phyloP scores from a whole-genome alignment of 2,113 vertebrate species.

The Mesitornis unicolor region DNA sequence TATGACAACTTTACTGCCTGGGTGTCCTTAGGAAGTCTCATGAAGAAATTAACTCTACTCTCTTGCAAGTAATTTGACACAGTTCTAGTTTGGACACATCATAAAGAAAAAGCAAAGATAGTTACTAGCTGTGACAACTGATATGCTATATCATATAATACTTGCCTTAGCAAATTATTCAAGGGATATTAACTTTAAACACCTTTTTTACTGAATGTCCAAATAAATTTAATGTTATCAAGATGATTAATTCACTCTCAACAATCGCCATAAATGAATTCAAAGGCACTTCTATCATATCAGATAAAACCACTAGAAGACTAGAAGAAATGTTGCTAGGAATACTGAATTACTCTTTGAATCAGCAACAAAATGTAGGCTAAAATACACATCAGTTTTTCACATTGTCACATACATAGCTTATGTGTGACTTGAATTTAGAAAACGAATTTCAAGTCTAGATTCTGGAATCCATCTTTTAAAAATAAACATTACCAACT shows the following conservation, averaged over 20 bases:
- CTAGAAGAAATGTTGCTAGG: neutral
- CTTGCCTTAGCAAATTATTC: slow-evolving; percentile 36
- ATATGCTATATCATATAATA: neutral
- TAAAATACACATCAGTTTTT: neutral
- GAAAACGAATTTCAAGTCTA: neutral
- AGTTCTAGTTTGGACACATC: slow-evolving; percentile 15
- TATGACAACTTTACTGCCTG: neutral
- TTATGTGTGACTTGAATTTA: neutral
- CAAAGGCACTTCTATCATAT: neutral
- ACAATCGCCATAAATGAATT: neutral
- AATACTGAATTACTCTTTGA: neutral
- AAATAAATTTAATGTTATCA: slow-evolving; percentile 36
- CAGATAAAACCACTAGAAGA: neutral
- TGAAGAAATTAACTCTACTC: neutral
- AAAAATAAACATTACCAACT: neutral
- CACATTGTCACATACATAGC: neutral
- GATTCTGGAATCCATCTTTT: neutral
- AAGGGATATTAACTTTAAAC: slow-evolving; percentile 47
- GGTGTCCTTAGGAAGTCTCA: neutral
- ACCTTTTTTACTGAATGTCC: neutral
- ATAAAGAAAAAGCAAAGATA: slow-evolving; percentile 34
- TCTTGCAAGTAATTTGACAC: slow-evolving; percentile 17
- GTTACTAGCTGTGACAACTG: neutral
- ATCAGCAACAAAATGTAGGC: neutral
- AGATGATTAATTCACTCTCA: slow-evolving; percentile 3